These are phyloP conservation scores for Phrynocephalus vlangalii DNA, from an alignment of 2,797 vertebrate genomes.

Conservation along the genomic window DNA sequence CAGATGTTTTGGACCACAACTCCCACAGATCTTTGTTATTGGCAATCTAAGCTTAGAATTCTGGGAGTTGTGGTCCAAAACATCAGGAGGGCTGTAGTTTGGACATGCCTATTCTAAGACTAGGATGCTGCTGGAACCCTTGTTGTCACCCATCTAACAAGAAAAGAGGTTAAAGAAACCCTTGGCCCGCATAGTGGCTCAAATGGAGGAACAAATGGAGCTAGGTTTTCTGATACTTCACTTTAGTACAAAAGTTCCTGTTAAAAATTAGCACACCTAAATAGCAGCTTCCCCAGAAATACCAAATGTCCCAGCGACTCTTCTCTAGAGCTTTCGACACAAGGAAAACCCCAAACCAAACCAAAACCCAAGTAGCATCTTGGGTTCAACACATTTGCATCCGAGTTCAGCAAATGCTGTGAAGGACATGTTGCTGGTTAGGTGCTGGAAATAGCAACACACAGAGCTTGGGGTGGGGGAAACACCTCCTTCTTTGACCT, in stretches of 20 bases:
- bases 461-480: no score
- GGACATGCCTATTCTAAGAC: no score
- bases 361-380: no score
- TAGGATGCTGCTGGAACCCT: background rate
- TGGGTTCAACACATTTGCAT: background rate
- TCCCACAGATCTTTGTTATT: no score
- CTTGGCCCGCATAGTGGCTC: background rate
- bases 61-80: no score
- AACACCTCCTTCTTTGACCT: no score
- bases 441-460: background rate
- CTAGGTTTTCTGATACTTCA: background rate
- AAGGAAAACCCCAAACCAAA: background rate
- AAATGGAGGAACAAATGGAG: background rate
- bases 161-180: background rate
- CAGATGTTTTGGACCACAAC: no score
- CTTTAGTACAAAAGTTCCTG: background rate
- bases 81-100: no score
- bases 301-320: background rate
- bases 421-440: background rate
- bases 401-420: background rate
- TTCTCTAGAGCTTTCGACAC: background rate
- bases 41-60: no score
- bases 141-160: background rate
- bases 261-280: background rate
- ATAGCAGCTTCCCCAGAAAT: conserved; percentile 1